Percentiles rank a stretch among this genome's conserved stretches.
phyloP scores from a whole-genome alignment of 2,113 vertebrate genomes.

The Ovis canadensis region DNA sequence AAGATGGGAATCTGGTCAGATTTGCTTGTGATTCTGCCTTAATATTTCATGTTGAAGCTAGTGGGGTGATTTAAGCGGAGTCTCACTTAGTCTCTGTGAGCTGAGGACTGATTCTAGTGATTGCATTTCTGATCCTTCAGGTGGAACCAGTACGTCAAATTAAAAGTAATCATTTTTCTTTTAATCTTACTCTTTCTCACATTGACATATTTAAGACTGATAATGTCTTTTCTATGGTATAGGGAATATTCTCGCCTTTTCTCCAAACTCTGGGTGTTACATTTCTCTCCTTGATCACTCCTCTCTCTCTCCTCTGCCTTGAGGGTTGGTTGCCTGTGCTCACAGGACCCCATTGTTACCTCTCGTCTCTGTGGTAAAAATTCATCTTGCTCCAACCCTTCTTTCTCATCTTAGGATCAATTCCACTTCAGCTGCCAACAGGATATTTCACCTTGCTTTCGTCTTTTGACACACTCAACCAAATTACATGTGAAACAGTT shows the following conservation, averaged over 20 bases:
- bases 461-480: not conserved
- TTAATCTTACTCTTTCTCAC: not conserved
- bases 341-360: not conserved
- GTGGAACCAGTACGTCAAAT: not conserved
- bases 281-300: not conserved
- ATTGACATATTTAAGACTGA: not conserved
- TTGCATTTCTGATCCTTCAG: not conserved
- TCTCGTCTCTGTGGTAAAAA: not conserved
- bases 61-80: not conserved
- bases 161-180: not conserved
- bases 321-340: not conserved
- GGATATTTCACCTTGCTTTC: not conserved
- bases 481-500: not conserved
- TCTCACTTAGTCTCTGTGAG: not conserved
- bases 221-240: not conserved
- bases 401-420: not conserved
- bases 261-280: not conserved
- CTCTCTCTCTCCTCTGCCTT: not conserved
- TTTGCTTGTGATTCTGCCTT: not conserved
- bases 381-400: not conserved
- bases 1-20: not conserved
- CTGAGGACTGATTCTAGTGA: not conserved
- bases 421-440: not conserved
- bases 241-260: not conserved
- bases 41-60: not conserved